phyloP scores from a whole-genome alignment of 2,113 vertebrate genomes.

The Chiloscyllium plagiosum region DNA sequence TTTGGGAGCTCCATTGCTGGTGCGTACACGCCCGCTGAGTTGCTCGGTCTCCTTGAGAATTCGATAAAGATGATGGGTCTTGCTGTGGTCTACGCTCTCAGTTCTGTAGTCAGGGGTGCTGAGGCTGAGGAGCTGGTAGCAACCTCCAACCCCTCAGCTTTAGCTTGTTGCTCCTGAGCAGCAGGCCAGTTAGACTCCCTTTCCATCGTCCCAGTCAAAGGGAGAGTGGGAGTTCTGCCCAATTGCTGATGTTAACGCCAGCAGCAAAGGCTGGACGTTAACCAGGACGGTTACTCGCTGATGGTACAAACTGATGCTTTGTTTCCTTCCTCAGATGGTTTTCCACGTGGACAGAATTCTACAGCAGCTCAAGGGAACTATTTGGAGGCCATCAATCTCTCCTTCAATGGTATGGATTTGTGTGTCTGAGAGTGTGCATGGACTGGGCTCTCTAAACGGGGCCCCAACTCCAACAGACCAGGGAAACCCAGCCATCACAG shows the following conservation, averaged over 20 bases:
- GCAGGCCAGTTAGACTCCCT: background rate
- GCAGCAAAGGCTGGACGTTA: background rate
- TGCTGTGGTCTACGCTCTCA: background rate
- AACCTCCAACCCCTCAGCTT: background rate
- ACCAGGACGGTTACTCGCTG: background rate
- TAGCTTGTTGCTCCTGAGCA: background rate
- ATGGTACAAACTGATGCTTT: background rate
- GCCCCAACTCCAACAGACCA: background rate
- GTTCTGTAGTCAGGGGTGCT: background rate
- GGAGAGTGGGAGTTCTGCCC: background rate
- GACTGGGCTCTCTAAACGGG: background rate
- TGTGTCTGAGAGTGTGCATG: background rate
- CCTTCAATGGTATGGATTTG: slow-evolving; percentile 81
- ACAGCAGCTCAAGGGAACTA: slow-evolving; percentile 95
- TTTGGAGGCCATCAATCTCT: slow-evolving; percentile 94
- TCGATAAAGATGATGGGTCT: background rate
- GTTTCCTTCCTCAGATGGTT: slow-evolving; percentile 66
- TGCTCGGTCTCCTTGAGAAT: background rate
- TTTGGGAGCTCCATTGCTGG: background rate
- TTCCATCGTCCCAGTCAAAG: background rate
- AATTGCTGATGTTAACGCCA: background rate
- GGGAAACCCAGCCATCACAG: background rate
- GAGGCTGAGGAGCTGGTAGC: background rate
- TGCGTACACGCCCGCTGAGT: background rate
- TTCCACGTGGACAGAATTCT: slow-evolving; percentile 83